phyloP scores from a whole-genome alignment of 2,888 invertebrate genomes.

The Proisotoma minuta region DNA sequence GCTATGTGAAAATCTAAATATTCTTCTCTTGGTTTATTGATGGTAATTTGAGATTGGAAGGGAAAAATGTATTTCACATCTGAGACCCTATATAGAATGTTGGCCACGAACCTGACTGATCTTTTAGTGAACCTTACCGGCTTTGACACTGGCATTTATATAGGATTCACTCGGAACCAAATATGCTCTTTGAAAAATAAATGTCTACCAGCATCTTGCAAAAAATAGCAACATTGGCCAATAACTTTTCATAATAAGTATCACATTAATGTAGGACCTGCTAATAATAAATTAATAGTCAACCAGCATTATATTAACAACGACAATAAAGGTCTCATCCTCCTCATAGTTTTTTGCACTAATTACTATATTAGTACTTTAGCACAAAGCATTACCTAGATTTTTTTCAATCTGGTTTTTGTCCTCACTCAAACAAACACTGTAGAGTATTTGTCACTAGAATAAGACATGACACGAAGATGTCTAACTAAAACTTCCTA shows the following conservation, averaged over 20 bases:
- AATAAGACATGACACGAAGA: no score
- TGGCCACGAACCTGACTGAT: conserved; percentile 14
- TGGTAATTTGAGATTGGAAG: not conserved
- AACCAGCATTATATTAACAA: not conserved
- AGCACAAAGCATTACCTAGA: not conserved
- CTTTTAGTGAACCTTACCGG: conserved; percentile 14
- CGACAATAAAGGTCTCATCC: not conserved
- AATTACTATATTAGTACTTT: not conserved
- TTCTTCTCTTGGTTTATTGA: no score
- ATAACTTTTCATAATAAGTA: not conserved
- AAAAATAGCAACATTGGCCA: not conserved
- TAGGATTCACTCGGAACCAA: conserved; percentile 6
- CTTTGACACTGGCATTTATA: conserved; percentile 12
- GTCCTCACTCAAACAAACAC: not conserved
- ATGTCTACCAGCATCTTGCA: conserved; percentile 14
- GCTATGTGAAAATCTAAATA: no score
- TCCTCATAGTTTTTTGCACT: not conserved
- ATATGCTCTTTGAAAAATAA: conserved; percentile 5
- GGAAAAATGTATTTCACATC: not conserved
- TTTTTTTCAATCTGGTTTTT: not conserved
- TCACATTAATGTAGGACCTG: no score
- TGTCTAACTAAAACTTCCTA: no score
- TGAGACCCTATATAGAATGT: not conserved
- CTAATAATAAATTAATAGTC: not conserved
- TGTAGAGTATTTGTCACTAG: no score